Evolutionary conservation across 2,888 invertebrate species (phyloP).

Genomic region (Phortica okadai): DNA sequence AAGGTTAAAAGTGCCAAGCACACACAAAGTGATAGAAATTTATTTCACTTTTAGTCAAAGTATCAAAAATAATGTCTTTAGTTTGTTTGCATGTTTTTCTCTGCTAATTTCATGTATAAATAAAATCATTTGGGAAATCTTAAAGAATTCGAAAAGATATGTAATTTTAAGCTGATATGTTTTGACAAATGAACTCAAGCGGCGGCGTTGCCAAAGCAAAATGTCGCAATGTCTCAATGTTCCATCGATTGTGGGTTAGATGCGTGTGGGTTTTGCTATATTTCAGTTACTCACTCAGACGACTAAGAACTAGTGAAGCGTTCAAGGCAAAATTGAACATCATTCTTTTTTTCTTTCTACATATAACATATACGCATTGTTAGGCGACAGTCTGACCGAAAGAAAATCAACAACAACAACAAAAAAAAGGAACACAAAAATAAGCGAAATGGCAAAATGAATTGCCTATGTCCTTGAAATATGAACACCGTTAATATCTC

Average conservation of each 20-base stretch:
- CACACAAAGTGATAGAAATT: no score
- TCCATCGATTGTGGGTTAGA: no score
- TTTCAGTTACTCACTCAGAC: neutral
- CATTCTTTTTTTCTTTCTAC: no score
- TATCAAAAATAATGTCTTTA: no score
- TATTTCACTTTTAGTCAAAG: no score
- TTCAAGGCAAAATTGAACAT: neutral
- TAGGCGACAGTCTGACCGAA: slow-evolving; percentile 13
- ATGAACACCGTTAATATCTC: neutral
- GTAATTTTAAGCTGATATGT: neutral
- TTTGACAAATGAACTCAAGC: slow-evolving; percentile 3
- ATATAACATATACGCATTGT: neutral
- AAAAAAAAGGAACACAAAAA: neutral
- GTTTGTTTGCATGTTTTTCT: no score
- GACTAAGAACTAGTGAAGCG: slow-evolving; percentile 1
- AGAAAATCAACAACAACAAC: neutral
- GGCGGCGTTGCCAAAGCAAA: no score
- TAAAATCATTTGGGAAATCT: no score
- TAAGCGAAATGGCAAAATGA: neutral
- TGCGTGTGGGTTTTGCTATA: neutral
- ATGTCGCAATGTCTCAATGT: no score
- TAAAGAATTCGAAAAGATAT: neutral
- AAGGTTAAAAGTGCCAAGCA: neutral
- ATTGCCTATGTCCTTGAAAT: slow-evolving; percentile 1
- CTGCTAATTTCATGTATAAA: no score